A percentile compares a stretch with the other conserved stretches of the same genome.
phyloP scores from a whole-genome alignment of 2,113 vertebrate species.

The Jacana jacana region DNA sequence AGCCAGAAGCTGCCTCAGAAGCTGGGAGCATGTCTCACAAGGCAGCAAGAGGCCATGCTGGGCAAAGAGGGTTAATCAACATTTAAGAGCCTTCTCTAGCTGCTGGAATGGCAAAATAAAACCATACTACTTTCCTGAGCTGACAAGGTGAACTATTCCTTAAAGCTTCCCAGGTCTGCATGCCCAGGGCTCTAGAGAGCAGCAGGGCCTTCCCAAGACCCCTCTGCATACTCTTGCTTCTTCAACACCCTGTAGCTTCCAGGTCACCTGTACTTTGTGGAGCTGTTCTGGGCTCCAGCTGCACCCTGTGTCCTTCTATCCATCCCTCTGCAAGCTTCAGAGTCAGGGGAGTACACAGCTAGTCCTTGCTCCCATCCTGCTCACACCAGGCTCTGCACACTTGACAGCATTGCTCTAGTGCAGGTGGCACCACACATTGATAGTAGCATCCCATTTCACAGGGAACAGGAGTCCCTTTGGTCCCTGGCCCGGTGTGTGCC shows the following conservation, averaged over 20 bases:
- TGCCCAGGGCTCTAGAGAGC: not conserved
- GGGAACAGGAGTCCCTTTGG: accelerated
- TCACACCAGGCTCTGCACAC: not conserved
- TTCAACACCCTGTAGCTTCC: accelerated
- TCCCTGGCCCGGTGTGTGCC: not conserved
- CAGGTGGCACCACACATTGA: not conserved
- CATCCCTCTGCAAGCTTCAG: not conserved
- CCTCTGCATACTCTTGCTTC: not conserved
- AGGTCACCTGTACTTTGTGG: not conserved
- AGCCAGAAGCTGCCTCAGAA: not conserved
- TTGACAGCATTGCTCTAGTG: not conserved
- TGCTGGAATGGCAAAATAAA: not conserved
- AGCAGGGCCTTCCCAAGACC: not conserved
- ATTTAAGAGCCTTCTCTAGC: not conserved
- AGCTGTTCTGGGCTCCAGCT: not conserved
- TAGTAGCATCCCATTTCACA: accelerated
- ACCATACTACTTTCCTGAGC: not conserved
- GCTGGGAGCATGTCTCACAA: not conserved
- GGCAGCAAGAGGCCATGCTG: not conserved
- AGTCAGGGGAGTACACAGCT: not conserved
- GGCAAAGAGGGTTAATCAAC: not conserved
- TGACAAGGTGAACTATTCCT: not conserved
- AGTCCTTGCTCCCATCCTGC: no score
- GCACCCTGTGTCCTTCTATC: not conserved
- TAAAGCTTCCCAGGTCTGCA: not conserved